phyloP scores from a whole-genome alignment of 2,888 invertebrate species.

The Melinaea menophilus region DNA sequence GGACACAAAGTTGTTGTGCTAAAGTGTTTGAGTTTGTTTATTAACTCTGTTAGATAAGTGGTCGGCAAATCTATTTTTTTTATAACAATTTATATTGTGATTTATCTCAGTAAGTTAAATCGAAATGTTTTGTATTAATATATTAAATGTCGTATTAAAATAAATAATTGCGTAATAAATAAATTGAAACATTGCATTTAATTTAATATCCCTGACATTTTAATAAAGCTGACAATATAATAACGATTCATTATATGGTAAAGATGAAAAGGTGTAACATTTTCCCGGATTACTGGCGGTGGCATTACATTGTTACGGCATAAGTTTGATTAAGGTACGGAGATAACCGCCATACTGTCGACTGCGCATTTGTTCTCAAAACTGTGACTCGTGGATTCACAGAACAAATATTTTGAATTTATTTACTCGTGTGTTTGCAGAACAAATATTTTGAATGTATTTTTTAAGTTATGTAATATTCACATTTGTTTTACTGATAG shows the following conservation, averaged over 20 bases:
- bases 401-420: conserved; percentile 1
- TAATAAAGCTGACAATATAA: conserved; percentile 20
- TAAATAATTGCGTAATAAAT: too few relatives aligned
- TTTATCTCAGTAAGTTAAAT: too few relatives aligned
- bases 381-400: conserved; percentile 21
- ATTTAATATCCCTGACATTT: neutral
- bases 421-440: too few relatives aligned
- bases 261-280: conserved; percentile 33
- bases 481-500: neutral
- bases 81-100: too few relatives aligned
- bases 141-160: too few relatives aligned
- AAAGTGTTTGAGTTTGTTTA: too few relatives aligned
- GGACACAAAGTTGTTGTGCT: too few relatives aligned
- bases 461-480: neutral
- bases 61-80: too few relatives aligned
- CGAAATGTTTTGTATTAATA: too few relatives aligned
- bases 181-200: neutral
- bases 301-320: conserved; percentile 28
- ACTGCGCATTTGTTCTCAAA: conserved; percentile 23
- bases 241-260: conserved; percentile 27
- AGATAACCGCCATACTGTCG: conserved; percentile 17
- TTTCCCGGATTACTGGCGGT: conserved; percentile 31
- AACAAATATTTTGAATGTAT: neutral
- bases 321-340: conserved; percentile 32
- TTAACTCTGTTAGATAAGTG: too few relatives aligned